Conservation (phyloP, 2,888 invertebrate species). For the Hemicrepidius hirtus region DNA sequence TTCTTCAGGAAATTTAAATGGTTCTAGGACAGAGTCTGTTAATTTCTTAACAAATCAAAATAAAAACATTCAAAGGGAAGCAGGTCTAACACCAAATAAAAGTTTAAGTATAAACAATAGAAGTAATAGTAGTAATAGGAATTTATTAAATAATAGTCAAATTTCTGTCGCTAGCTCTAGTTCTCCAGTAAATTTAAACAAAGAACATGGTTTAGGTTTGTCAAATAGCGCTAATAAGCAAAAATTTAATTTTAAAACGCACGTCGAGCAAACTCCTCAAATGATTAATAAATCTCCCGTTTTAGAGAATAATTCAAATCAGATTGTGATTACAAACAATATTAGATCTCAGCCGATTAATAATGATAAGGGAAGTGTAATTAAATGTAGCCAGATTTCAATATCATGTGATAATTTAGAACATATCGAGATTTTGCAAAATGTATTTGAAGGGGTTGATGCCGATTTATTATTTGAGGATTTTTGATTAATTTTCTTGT, state of each 20-base stretch:
- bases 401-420: constrained; percentile 54
- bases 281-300: no score
- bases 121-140: no score
- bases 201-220: not conserved
- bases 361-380: not conserved
- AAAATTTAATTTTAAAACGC: constrained; percentile 29
- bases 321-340: no score
- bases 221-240: not conserved
- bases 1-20: not conserved
- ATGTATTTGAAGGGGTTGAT: constrained; percentile 62
- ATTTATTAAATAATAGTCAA: no score
- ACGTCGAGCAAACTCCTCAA: not conserved
- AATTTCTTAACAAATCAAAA: no score
- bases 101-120: no score
- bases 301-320: no score
- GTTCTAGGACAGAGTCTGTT: not conserved
- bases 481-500: constrained; percentile 55
- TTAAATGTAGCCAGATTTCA: constrained; percentile 44
- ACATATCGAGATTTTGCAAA: constrained; percentile 59
- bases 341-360: no score
- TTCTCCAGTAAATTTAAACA: not conserved
- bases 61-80: no score
- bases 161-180: not conserved
- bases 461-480: constrained; percentile 62
- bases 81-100: no score